phyloP scores from a whole-genome alignment of 2,797 vertebrate species.

The Danio tinwini region DNA sequence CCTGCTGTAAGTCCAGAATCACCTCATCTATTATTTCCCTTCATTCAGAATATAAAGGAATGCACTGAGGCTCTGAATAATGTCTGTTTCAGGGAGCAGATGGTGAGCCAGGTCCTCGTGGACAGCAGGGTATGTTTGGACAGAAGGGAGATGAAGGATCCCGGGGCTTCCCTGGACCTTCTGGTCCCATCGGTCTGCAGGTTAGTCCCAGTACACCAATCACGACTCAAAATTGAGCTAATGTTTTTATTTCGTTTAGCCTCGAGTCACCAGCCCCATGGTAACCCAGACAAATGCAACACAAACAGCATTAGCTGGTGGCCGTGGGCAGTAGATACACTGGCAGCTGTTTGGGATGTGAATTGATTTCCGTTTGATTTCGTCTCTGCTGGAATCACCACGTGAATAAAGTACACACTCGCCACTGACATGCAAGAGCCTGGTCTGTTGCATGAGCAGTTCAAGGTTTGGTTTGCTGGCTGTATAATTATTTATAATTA shows the following conservation, averaged over 20 bases:
- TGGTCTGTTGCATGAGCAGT: not conserved
- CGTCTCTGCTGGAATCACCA: conserved; percentile 9
- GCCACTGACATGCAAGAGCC: not conserved
- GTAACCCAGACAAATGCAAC: conserved; percentile 12
- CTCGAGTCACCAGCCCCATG: not conserved
- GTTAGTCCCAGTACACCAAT: conserved; percentile 70
- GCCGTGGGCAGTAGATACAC: conserved; percentile 25
- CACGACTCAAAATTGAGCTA: not conserved
- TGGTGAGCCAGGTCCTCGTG: conserved; percentile 95
- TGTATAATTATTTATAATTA: not conserved
- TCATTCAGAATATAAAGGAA: not conserved
- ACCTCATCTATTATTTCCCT: not conserved
- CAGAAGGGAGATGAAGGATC: conserved; percentile 98
- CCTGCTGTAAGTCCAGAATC: conserved; percentile 87
- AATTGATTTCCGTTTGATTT: conserved; percentile 45
- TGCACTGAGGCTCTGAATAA: not conserved
- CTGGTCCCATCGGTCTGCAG: conserved; percentile 97
- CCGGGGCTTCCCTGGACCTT: conserved; percentile 95
- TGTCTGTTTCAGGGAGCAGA: conserved; percentile 86
- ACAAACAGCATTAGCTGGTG: conserved; percentile 35
- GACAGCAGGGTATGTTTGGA: conserved; percentile 99
- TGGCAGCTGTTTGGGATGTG: conserved; percentile 36
- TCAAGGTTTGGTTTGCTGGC: not conserved
- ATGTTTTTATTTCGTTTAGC: conserved; percentile 6
- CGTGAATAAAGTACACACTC: not conserved